Conservation (phyloP, 30 jellyfish, hydroid and myxozoan species). For the Haliclystus octoradiatus region DNA sequence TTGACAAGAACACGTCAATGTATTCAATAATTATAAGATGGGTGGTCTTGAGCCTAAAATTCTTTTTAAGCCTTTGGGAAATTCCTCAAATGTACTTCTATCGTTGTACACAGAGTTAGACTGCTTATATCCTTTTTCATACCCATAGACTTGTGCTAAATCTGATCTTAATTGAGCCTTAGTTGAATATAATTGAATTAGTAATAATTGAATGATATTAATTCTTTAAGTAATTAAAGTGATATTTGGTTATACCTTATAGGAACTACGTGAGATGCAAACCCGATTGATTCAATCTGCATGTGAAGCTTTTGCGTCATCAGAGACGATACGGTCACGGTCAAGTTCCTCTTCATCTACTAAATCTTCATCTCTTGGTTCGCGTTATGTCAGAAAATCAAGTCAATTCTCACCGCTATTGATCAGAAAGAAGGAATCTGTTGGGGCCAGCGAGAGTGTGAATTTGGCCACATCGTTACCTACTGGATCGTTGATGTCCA, state of each 20-base stretch:
- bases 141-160: too few species aligned
- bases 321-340: conserved; percentile 68
- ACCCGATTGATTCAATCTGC: conserved; percentile 89
- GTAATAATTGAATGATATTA: too few species aligned
- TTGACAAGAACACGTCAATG: neutral
- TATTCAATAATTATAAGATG: neutral
- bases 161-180: too few species aligned
- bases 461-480: too few species aligned
- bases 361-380: neutral
- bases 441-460: too few species aligned
- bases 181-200: too few species aligned
- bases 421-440: neutral
- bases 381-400: neutral
- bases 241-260: too few species aligned
- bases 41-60: neutral
- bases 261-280: conserved; percentile 97
- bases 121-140: too few species aligned
- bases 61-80: neutral
- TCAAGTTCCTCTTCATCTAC: conserved; percentile 33
- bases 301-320: conserved; percentile 80
- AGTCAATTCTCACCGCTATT: neutral
- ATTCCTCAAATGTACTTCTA: neutral
- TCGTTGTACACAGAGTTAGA: too few species aligned
- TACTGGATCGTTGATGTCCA: too few species aligned
- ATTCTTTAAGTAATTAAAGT: too few species aligned